These are phyloP conservation scores for Drosophila macrospina DNA, from an alignment of 2,888 invertebrate species.

Conservation along the genomic window DNA sequence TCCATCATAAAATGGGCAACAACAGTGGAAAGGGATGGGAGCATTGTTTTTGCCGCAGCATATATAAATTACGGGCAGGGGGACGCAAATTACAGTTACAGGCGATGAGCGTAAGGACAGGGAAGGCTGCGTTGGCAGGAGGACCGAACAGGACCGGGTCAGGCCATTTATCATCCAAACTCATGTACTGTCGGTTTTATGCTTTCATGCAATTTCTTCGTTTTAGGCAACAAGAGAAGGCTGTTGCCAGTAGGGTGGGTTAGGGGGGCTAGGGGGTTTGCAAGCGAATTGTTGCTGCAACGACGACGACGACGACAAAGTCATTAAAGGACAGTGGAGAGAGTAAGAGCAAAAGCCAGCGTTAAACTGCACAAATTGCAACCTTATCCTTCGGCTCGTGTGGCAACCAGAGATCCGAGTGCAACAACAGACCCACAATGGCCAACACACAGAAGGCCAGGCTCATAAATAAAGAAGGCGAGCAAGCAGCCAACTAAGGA, in stretches of 20 bases:
- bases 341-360: conserved; percentile 70
- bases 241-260: conserved; percentile 32
- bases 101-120: conserved; percentile 7
- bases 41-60: conserved; percentile 52
- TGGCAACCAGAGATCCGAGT: conserved; percentile 23
- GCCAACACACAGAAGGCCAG: conserved; percentile 44
- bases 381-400: conserved; percentile 69
- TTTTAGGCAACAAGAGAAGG: conserved; percentile 75
- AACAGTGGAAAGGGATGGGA: conserved; percentile 30
- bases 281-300: conserved; percentile 29
- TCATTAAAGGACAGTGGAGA: conserved; percentile 69
- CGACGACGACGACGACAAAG: conserved; percentile 74
- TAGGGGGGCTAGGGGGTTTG: conserved; percentile 15
- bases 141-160: conserved; percentile 41
- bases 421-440: conserved; percentile 35
- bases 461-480: conserved; percentile 74
- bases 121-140: not conserved
- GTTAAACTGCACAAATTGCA: conserved; percentile 82
- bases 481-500: conserved; percentile 47
- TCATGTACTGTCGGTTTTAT: conserved; percentile 81
- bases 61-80: conserved; percentile 73
- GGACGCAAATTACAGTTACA: conserved; percentile 71
- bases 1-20: conserved; percentile 73
- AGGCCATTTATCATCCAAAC: conserved; percentile 80
- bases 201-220: conserved; percentile 77